Base-by-base conservation (phyloP, 2,888 invertebrate species). In the Diaperis boleti region DNA sequence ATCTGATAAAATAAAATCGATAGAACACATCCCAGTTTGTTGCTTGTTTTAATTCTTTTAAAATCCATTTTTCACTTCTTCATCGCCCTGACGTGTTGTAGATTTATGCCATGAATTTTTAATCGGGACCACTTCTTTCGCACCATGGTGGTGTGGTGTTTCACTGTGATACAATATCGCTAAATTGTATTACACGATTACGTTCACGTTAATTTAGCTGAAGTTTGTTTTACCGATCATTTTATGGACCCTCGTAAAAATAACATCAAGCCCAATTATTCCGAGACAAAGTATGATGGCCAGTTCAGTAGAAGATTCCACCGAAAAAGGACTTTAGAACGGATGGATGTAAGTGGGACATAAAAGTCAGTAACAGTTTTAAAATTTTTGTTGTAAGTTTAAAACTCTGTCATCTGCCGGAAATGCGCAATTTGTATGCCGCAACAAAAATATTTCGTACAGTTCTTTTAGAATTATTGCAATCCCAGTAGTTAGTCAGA, bases 221-320 rank as follows among this genome's bases (percentile, higher is more conserved):
- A 6, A 44, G 31, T 33, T 33, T 13, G 39, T 44, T 44, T 13
- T 11, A 20, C 68, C 63, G 62, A 71, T 68, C 65, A 67, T 62
- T 69, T 71, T 69, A 69, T 67, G 62, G 35, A 22, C 39, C 14
- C 47, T 60, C 66, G 54, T 71, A 69, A 71, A 69, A 69, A 60
- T 42, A 62, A 64, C 64, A 67, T 70, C 62, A 70, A 64, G 57
- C 8, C 10, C 59, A 59, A 59, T 59, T 49, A 59, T 59, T 47
- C 22, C 17, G 8, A 18, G 31, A 33, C 13, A 47, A 8, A 39
- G 17, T 26, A 26, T 26, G 26, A 26, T 26, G 3, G 26, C 6
- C 8, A 26, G 6, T 26, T 26, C 26, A n/a, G n/a, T 26, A n/a
- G 26, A 26, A 26, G 26, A 26, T 26, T 6, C 26, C 6, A 5